Base-by-base conservation (phyloP, 1,140 invertebrate genomes). In the Rhagoletis zephyria region DNA sequence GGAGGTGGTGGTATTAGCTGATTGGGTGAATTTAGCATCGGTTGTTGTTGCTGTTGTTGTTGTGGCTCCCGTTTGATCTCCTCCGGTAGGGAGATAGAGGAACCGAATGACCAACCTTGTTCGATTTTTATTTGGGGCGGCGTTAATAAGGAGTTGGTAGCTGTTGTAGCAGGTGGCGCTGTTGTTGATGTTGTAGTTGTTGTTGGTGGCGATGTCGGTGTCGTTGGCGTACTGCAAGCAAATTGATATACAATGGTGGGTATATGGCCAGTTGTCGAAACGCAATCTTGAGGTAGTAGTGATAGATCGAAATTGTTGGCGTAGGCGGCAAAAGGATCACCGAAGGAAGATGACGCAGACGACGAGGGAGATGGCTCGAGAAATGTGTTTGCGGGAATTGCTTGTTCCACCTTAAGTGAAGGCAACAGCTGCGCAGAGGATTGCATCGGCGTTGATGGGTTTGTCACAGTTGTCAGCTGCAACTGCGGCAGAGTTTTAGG, bases 261-360 rank as follows among this genome's bases (percentile, higher is more conserved):
- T 90, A 92, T 92, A 85, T 89, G 89, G 63, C 91, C 86, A n/a
- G 14, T 87, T 45, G 60, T 59, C 19, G n/a, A 16, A 87, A 30
- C 65, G 48, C 85, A 88, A 85, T 87, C 94, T 90, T 94, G 94
- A 88, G 96, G 95, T 88, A 97, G 94, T 48, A 97, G 94, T 59
- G 96, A 97, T 90, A 96, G 91, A 92, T 96, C 96, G 91, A 96
- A 96, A 88, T 93, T 94, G 87, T 95, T 95, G n/a, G 94, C 94
- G 88, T 95, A 95, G 90, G 95, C 95, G 70, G 94, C 94, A 88
- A 94, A 95, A 90, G 95, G 95, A 63, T 96, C 95, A 87, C 45
- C 56, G 48, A 19, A 81, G 74, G 74, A n/a, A 19, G 48, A 81
- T 19, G 74, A 56, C 48, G 48, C 48, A 19, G 51, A 1, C 4